Percentiles rank a stretch among this genome's conserved stretches.
Conservation (phyloP, 2,113 vertebrate species). For the Merops nubicus region DNA sequence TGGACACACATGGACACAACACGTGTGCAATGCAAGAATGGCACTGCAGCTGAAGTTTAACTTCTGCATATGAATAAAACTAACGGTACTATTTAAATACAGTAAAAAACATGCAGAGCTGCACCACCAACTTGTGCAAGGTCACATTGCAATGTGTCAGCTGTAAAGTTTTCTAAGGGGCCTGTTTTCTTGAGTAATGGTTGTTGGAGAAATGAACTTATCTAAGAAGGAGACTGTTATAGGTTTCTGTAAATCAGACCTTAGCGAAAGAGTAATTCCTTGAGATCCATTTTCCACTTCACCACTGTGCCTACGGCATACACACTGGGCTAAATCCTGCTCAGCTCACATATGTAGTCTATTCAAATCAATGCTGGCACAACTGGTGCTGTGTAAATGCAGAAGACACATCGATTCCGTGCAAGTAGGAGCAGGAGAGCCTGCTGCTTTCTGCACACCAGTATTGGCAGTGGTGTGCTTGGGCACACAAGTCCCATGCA, state of each 20-base stretch:
- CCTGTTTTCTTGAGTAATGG: slow-evolving; percentile 43
- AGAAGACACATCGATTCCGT: neutral
- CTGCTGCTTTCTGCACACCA: neutral
- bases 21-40: neutral
- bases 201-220: slow-evolving; percentile 54
- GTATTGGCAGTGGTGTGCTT: neutral
- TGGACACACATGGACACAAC: neutral
- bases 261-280: slow-evolving; percentile 44
- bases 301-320: slow-evolving; percentile 4
- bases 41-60: neutral
- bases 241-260: slow-evolving; percentile 51
- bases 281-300: slow-evolving; percentile 47
- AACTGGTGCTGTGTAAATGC: rapidly evolving
- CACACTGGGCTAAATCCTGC: neutral
- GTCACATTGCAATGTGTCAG: neutral
- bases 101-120: neutral
- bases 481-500: neutral
- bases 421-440: neutral
- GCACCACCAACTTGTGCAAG: neutral
- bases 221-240: slow-evolving; percentile 50
- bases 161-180: slow-evolving; percentile 39
- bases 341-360: neutral
- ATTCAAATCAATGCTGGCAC: neutral
- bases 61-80: neutral
- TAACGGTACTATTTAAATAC: slow-evolving; percentile 22